Base-by-base conservation (phyloP, 2,113 vertebrate genomes). In the Colaptes auratus region DNA sequence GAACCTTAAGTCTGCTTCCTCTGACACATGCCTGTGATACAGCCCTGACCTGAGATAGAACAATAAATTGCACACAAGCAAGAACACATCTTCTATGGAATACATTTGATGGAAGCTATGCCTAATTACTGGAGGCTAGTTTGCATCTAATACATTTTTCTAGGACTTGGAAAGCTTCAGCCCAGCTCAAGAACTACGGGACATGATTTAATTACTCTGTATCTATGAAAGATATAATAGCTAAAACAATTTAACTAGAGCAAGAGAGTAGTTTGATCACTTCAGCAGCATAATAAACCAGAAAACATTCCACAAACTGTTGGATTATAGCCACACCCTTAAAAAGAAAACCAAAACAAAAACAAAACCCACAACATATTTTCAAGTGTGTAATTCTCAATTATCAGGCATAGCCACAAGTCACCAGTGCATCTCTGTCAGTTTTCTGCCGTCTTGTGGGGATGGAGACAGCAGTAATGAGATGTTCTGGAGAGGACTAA, bases 381-480 rank as follows among this genome's bases (percentile, higher is more conserved):
- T 25, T 55, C 53, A 55, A 28, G 27, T 24, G 23, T 24, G 23
- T 52, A 24, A 52, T 24, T 52, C 50, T 52, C 23, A 24, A 60
- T 27, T 20, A 35, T 6, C 19, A 36, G 30, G 25, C 30, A 20
- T 5, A 73, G 87, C 15, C 46, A 12, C 20, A 28, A 80, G 36
- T 12, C 31, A 42, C 7, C 19, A 31, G 56, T 6, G 50, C 36
- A 80, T 64, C 69, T 21, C 72, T 58, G 84, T 91, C 64, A n/a
- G 91, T 74, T 58, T 77, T 78, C 72, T 9, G 89, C 94, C 96
- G 93, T 61, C 76, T 89, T 60, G 88, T 93, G 93, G 94, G 50
- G 64, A 59, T 5, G n/a, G 0, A 30, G 31, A 15, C 63, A 80
- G 48, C 1, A 46, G 63, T 4, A 56, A 81, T 1, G 8, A 13